phyloP scores from a whole-genome alignment of 2,888 invertebrate species.

The Empis livida region DNA sequence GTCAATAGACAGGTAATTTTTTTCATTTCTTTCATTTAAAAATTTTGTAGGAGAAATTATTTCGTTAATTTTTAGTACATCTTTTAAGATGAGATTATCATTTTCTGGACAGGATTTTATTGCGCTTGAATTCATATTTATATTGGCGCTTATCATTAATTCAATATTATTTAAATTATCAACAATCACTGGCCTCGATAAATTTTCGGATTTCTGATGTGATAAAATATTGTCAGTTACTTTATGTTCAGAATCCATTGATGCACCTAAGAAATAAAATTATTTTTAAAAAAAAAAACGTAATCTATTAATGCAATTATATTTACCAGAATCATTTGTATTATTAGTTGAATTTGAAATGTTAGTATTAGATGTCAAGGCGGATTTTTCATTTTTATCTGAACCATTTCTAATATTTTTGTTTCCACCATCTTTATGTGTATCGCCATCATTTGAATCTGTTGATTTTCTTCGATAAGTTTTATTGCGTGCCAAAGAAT shows the following conservation, averaged over 20 bases:
- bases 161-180: too few relatives aligned
- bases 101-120: background rate
- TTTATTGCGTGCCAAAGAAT: slow-evolving; percentile 52
- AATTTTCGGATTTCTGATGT: background rate
- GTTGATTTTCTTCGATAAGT: slow-evolving; percentile 56
- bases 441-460: slow-evolving; percentile 63
- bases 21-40: background rate
- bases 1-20: background rate
- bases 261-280: too few relatives aligned
- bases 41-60: background rate
- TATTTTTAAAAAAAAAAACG: too few relatives aligned
- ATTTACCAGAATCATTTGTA: slow-evolving; percentile 7
- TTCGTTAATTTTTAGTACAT: too few relatives aligned
- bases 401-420: background rate
- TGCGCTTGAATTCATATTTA: too few relatives aligned
- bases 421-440: slow-evolving; percentile 23
- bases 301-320: background rate
- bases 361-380: slow-evolving; percentile 7
- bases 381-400: slow-evolving; percentile 3
- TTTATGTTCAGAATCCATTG: too few relatives aligned
- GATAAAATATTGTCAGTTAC: slow-evolving; percentile 1
- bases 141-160: too few relatives aligned
- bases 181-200: background rate
- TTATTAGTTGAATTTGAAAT: slow-evolving; percentile 6
- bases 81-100: background rate